Evolutionary conservation across 2,797 vertebrate genomes (phyloP).

Genomic region (Psittacula echo): DNA sequence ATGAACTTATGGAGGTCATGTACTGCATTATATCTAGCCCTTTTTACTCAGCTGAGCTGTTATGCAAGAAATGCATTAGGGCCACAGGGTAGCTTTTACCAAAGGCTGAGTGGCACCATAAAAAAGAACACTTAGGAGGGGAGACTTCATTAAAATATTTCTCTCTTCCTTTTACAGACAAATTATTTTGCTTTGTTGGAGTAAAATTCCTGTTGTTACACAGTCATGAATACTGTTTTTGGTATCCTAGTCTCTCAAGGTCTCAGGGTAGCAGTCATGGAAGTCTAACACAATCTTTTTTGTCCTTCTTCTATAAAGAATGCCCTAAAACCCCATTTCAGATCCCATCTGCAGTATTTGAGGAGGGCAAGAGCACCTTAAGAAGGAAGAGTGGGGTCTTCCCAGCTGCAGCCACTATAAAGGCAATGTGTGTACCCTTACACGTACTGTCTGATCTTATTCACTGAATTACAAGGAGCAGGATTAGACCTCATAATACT

Average conservation of each 20-base stretch:
- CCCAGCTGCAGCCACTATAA: not conserved
- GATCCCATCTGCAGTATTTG: not conserved
- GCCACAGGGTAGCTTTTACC: constrained; percentile 29
- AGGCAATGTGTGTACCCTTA: not conserved
- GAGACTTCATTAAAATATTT: constrained; percentile 48
- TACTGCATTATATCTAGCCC: constrained; percentile 54
- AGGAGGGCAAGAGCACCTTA: not conserved
- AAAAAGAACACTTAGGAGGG: not conserved
- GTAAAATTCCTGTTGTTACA: constrained; percentile 10
- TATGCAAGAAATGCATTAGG: constrained; percentile 53
- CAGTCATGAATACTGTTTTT: not conserved
- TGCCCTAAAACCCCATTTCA: not conserved
- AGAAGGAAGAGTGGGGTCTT: not conserved
- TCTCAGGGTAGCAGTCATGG: not conserved
- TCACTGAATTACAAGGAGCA: constrained; percentile 21
- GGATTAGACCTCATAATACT: constrained; percentile 26
- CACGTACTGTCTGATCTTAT: not conserved
- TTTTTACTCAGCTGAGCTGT: constrained; percentile 51
- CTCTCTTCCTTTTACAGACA: constrained; percentile 16
- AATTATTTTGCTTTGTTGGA: not conserved
- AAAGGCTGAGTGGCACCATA: constrained; percentile 23
- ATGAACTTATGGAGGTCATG: constrained; percentile 55
- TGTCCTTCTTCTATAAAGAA: not conserved
- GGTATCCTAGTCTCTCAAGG: not conserved
- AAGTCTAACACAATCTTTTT: not conserved